Evolutionary conservation across 1,140 invertebrate genomes (phyloP).

Genomic region (Trypoxylus dichotomus): DNA sequence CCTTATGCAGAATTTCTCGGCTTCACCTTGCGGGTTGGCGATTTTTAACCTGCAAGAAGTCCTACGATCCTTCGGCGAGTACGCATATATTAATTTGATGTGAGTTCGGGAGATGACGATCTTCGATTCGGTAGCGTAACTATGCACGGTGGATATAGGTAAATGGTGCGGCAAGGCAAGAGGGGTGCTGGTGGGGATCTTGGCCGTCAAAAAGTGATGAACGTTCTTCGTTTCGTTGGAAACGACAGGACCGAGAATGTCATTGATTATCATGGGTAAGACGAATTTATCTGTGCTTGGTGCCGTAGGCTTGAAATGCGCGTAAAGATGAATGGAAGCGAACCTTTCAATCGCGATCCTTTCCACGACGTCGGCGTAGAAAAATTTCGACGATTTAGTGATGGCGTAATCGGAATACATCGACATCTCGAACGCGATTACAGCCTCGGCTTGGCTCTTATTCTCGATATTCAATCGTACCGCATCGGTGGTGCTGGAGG

Average conservation of each 20-base stretch:
- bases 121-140: neutral
- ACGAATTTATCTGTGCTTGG: slow-evolving; percentile 42
- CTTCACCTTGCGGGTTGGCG: slow-evolving; percentile 16
- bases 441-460: slow-evolving; percentile 35
- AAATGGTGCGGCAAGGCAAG: neutral
- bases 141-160: neutral
- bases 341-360: slow-evolving; percentile 11
- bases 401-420: slow-evolving; percentile 48
- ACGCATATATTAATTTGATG: neutral
- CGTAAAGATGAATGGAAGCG: slow-evolving; percentile 37
- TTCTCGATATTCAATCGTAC: slow-evolving; percentile 42
- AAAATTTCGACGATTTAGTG: neutral
- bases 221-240: neutral
- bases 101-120: neutral
- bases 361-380: neutral
- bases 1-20: slow-evolving; percentile 31
- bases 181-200: neutral
- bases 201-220: neutral
- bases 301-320: slow-evolving; percentile 48
- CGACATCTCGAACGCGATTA: slow-evolving; percentile 42
- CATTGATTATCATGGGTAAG: slow-evolving; percentile 49
- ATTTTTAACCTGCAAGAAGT: slow-evolving; percentile 25
- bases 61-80: neutral
- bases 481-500: slow-evolving; percentile 37
- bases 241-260: slow-evolving; percentile 42